Base-by-base conservation (phyloP, 2,888 invertebrate species). In the Tryphoninae sp. region DNA sequence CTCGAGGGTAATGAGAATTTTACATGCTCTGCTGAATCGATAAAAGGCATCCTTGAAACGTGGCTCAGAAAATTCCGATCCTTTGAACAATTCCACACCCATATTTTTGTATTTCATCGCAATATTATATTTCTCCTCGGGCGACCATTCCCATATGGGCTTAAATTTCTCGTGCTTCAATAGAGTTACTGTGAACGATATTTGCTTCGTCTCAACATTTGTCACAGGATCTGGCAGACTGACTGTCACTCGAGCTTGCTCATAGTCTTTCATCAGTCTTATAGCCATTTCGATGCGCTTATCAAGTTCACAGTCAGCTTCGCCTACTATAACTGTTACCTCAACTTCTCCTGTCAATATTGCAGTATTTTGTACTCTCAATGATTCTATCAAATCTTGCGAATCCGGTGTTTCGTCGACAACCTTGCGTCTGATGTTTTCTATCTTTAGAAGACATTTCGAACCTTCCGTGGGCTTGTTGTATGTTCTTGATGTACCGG, bases 21-120 rank as follows among this genome's bases (percentile, higher is more conserved):
- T 96, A 26, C 96, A 93, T 1, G 96, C 95, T 90, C 95, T 95
- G 82, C 94, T 94, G 90, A 97, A 98, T 86, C 94, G 94, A 82
- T 93, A 92, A 86, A 96, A 97, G 0, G 97, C 96, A 89, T 96
- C 96, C 9, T 93, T 88, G 71, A 93, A 92, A 71, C 94, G 93
- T 82, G 94, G 93, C 1, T 93, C 89, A 2, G 23, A 23, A 6
- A 49, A 26, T 62, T 71, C 73, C 2, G 76, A 68, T 16, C 80
- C 77, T 88, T 95, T 95, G 83, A 96, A 96, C 82, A 96, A 92
- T 42, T 93, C 90, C 0, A 96, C 95, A 2, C 95, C 95, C 51
- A 91, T 89, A 80, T 93, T 93, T 90, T 95, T 95, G 84, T 94
- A 93, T 85, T 93, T 92, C 42, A 92, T 86, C 0, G 94, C 93